A percentile compares a stretch with the other conserved stretches of the same genome.
Conservation (phyloP, 2,797 vertebrate genomes). For the Loriculus beryllinus region DNA sequence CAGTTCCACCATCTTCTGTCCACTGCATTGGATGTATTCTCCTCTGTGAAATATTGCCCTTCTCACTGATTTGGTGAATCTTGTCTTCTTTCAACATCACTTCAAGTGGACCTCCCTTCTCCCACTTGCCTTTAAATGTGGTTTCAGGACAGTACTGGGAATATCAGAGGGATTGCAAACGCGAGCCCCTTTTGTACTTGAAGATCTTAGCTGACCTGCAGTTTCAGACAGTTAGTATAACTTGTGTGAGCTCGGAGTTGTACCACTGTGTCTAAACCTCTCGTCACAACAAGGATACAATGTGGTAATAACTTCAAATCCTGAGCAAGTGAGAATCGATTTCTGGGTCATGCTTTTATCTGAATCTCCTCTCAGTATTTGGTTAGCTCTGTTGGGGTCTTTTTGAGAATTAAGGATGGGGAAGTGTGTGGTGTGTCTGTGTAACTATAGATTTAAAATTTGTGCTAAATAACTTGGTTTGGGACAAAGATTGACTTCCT, state of each 20-base stretch:
- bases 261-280: not conserved
- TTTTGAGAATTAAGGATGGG: not conserved
- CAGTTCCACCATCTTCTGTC: not conserved
- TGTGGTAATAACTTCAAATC: not conserved
- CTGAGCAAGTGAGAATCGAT: not conserved
- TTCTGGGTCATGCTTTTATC: not conserved
- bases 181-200: not conserved
- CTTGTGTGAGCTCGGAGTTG: not conserved
- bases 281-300: no score
- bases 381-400: not conserved
- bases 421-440: not conserved
- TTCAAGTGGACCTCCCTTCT: not conserved
- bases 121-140: not conserved
- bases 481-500: not conserved
- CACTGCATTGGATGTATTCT: not conserved
- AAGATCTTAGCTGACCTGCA: not conserved
- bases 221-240: accelerated
- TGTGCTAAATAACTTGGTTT: not conserved
- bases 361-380: not conserved
- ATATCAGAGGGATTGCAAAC: not conserved
- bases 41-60: not conserved
- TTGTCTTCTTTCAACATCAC: not conserved
- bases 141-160: not conserved
- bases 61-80: not conserved
- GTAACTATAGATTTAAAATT: not conserved